Conservation (phyloP, 64 coral and sea anemone genomes). For the Pocillopora damicornis region DNA sequence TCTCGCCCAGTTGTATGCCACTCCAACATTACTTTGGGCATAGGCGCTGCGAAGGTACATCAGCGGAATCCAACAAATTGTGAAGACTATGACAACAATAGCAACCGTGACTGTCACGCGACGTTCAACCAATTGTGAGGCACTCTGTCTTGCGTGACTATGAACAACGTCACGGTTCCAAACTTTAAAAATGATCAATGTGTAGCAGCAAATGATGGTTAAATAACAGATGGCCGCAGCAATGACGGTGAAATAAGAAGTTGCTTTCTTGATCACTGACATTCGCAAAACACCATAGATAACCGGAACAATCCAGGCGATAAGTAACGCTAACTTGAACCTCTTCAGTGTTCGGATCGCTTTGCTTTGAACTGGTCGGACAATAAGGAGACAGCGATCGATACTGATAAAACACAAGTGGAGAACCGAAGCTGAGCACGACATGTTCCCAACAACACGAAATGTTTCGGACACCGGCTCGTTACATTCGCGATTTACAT, state of each 20-base stretch:
- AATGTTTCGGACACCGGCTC: conserved; percentile 56
- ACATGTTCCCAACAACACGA: conserved; percentile 68
- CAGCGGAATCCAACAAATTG: conserved; percentile 64
- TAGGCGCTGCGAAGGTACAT: conserved; percentile 55
- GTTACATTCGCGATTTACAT: conserved; percentile 25
- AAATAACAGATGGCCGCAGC: conserved; percentile 70
- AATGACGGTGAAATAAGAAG: conserved; percentile 66
- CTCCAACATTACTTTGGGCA: conserved; percentile 51
- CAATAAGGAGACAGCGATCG: conserved; percentile 68
- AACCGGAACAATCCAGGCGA: conserved; percentile 60
- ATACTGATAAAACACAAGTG: conserved; percentile 78
- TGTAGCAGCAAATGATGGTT: conserved; percentile 67
- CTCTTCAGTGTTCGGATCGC: conserved; percentile 29
- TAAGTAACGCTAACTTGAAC: conserved; percentile 37
- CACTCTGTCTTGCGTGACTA: neutral
- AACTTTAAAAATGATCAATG: conserved; percentile 65
- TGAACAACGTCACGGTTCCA: conserved; percentile 22
- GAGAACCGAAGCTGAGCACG: conserved; percentile 73
- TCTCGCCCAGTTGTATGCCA: conserved; percentile 79
- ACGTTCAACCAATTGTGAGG: conserved; percentile 50
- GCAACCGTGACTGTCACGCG: conserved; percentile 88
- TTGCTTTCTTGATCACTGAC: conserved; percentile 54
- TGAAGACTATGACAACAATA: conserved; percentile 73
- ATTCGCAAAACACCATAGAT: conserved; percentile 62
- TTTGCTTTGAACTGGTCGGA: conserved; percentile 40